These are phyloP conservation scores for Diadema setosum DNA, from an alignment of 35 echinoderm and acorn worm species.

Conservation along the genomic window DNA sequence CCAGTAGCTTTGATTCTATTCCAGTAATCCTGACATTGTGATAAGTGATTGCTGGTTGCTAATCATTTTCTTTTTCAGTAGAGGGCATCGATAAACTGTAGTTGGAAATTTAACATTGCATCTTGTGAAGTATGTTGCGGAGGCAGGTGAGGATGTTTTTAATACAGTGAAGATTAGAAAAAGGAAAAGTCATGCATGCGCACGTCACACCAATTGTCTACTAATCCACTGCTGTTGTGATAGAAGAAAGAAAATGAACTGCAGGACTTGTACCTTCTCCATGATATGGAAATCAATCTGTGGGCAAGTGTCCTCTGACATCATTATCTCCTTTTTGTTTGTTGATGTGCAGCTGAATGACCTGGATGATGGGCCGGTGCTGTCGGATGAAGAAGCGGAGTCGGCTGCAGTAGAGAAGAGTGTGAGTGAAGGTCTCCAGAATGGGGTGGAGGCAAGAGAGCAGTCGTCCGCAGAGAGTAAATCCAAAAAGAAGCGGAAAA, in stretches of 20 bases:
- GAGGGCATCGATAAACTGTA: too few species aligned
- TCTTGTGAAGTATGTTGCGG: too few species aligned
- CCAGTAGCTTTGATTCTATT: not conserved
- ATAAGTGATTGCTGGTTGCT: not conserved
- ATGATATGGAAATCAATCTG: too few species aligned
- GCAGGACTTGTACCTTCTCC: too few species aligned
- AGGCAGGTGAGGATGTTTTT: too few species aligned
- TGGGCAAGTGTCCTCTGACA: too few species aligned
- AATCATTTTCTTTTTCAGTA: too few species aligned
- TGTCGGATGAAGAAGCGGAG: not conserved
- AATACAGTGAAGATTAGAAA: not conserved
- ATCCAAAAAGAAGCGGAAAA: conserved; percentile 1
- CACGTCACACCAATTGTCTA: not conserved
- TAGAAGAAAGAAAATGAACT: not conserved
- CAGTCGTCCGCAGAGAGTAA: not conserved
- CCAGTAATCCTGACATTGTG: not conserved
- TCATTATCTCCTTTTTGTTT: not conserved
- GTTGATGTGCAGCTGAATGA: not conserved
- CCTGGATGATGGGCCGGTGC: not conserved
- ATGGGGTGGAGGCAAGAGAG: not conserved
- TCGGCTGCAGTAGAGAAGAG: not conserved
- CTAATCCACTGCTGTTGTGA: not conserved
- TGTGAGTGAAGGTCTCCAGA: not conserved
- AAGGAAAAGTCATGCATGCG: not conserved
- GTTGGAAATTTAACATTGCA: too few species aligned